Conservation (phyloP, 2,797 vertebrate genomes). For the Hapalemur alaotrensis region DNA sequence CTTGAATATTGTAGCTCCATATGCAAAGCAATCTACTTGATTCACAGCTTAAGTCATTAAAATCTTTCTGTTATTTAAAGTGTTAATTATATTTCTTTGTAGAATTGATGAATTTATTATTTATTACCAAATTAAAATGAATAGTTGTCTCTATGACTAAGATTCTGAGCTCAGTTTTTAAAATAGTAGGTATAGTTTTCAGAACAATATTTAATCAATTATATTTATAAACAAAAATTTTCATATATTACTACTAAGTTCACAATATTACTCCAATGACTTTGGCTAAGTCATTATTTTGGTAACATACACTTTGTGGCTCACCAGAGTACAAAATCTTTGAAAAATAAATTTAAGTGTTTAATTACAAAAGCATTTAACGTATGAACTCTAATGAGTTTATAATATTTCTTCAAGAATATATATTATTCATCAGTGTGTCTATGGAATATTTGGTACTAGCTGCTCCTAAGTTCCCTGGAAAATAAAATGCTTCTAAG, state of each 20-base stretch:
- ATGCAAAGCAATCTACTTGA: neutral
- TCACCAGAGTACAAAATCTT: neutral
- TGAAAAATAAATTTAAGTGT: conserved; percentile 14
- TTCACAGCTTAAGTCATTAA: conserved; percentile 8
- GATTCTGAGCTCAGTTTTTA: neutral
- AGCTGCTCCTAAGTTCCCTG: neutral
- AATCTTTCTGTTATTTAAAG: neutral
- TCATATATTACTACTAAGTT: neutral
- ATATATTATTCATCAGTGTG: neutral
- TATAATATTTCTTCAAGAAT: conserved; percentile 20
- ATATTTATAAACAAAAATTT: neutral
- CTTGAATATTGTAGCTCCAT: neutral
- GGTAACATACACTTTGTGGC: neutral
- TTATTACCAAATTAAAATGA: neutral
- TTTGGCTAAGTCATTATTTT: conserved; percentile 41
- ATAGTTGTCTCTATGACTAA: neutral
- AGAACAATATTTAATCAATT: neutral
- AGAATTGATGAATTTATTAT: neutral
- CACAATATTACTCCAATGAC: neutral
- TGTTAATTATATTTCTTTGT: neutral
- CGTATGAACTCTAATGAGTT: neutral
- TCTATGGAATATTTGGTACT: conserved; percentile 11
- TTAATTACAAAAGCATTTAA: neutral
- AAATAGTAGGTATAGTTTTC: neutral
- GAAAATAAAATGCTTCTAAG: neutral